These are phyloP conservation scores for Platyscapa corneri DNA, from an alignment of 1,140 invertebrate genomes.

Conservation along the genomic window DNA sequence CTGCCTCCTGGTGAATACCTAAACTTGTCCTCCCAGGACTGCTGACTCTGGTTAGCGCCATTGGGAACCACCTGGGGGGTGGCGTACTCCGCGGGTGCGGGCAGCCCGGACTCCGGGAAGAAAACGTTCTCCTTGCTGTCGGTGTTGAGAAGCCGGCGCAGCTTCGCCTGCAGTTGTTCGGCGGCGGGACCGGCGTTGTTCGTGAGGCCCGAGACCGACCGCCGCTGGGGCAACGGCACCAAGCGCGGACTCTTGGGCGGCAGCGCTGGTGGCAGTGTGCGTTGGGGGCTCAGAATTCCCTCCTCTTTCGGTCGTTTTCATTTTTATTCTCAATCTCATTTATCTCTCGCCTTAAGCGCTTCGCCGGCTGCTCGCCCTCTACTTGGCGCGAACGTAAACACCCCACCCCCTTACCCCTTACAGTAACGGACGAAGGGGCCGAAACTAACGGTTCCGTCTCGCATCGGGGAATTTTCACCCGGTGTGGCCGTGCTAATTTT, in stretches of 20 bases:
- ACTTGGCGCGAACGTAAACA: background rate
- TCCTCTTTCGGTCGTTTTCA: slow-evolving; percentile 65
- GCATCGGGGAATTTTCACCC: too few species aligned
- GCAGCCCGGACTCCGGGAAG: slow-evolving; percentile 61
- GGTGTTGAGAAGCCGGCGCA: slow-evolving; percentile 83
- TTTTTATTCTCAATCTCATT: background rate
- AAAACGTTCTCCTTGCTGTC: slow-evolving; percentile 80
- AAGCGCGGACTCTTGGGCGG: slow-evolving; percentile 76
- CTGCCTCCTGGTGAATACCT: slow-evolving; percentile 66
- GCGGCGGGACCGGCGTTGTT: slow-evolving; percentile 47
- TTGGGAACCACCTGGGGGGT: slow-evolving; percentile 37
- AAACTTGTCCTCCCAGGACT: slow-evolving; percentile 66
- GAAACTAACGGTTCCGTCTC: too few species aligned
- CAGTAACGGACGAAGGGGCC: too few species aligned
- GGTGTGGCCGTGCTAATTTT: too few species aligned
- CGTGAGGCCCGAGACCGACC: slow-evolving; percentile 68
- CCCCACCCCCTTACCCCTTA: too few species aligned
- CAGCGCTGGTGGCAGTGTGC: slow-evolving; percentile 63
- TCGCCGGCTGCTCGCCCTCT: background rate
- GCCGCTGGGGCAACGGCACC: slow-evolving; percentile 70
- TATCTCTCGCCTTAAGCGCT: background rate
- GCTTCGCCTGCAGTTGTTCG: slow-evolving; percentile 86
- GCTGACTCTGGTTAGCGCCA: slow-evolving; percentile 6
- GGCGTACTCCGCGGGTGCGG: slow-evolving; percentile 43
- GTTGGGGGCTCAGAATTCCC: slow-evolving; percentile 75